Conservation (phyloP, 2,113 vertebrate genomes). For the Oophaga pumilio region DNA sequence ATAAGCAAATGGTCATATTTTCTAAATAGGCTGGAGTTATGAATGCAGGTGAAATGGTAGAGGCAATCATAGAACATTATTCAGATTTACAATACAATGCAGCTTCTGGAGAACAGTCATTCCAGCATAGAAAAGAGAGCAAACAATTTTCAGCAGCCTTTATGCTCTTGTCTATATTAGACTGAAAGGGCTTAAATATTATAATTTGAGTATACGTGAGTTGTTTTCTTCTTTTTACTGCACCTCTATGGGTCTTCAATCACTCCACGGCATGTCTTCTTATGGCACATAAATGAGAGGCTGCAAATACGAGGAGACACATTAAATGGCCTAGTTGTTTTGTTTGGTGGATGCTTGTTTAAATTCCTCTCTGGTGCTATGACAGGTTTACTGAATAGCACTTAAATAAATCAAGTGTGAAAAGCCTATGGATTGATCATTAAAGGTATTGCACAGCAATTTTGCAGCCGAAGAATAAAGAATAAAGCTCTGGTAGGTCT, state of each 20-base stretch:
- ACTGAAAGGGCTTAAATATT: slow-evolving; percentile 22
- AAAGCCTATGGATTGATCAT: slow-evolving; percentile 35
- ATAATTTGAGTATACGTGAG: neutral
- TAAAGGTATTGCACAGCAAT: neutral
- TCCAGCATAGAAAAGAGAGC: neutral
- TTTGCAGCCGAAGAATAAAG: neutral
- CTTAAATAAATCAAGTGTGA: slow-evolving; percentile 53
- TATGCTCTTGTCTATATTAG: neutral
- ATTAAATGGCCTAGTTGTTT: slow-evolving; percentile 27
- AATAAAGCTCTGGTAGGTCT: neutral
- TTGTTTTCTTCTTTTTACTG: slow-evolving; percentile 1
- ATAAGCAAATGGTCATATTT: slow-evolving; percentile 21
- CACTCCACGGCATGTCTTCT: neutral
- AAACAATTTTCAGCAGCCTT: neutral
- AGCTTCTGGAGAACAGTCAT: neutral
- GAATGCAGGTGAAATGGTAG: slow-evolving; percentile 36
- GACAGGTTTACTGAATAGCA: slow-evolving; percentile 5
- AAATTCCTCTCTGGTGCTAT: slow-evolving; percentile 32
- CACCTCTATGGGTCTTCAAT: neutral
- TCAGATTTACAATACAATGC: slow-evolving; percentile 21
- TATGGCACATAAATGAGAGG: slow-evolving; percentile 35
- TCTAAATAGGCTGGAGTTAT: slow-evolving; percentile 8
- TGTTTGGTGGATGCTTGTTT: slow-evolving; percentile 31
- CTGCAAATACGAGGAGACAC: slow-evolving; percentile 33
- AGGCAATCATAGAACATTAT: slow-evolving; percentile 40